Conservation (phyloP, 2,113 vertebrate species). For the Sceloporus undulatus region DNA sequence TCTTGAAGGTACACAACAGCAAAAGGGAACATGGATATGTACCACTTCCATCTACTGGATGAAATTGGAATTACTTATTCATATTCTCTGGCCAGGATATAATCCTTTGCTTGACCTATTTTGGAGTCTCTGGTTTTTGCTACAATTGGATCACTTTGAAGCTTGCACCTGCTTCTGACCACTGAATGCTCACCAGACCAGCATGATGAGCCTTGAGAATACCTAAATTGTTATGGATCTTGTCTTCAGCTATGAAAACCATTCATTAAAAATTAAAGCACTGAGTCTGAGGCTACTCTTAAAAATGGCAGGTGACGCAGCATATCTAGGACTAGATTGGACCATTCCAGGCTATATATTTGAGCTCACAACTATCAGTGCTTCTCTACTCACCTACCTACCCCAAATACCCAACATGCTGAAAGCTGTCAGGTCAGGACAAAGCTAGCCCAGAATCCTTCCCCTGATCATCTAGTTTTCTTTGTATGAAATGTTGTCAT, state of each 20-base stretch:
- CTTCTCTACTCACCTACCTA: not conserved
- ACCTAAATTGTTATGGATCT: not conserved
- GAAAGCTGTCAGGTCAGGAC: not conserved
- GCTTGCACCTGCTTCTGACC: not conserved
- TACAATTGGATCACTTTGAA: not conserved
- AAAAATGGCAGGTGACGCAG: not conserved
- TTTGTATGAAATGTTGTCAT: not conserved
- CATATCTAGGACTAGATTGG: not conserved
- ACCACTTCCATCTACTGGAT: not conserved
- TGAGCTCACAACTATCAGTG: no score
- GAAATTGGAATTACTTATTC: not conserved
- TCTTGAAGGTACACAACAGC: not conserved
- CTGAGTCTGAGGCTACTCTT: not conserved
- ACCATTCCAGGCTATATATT: not conserved
- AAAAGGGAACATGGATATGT: not conserved
- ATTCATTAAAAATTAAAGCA: not conserved
- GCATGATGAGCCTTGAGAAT: not conserved
- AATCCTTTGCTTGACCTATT: conserved; percentile 3
- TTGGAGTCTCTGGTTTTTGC: not conserved
- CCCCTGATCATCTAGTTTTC: not conserved
- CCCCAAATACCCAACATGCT: no score
- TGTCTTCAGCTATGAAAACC: not conserved
- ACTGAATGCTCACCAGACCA: not conserved
- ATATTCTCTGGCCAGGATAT: not conserved
- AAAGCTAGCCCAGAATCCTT: not conserved